Percentiles rank a stretch among this genome's conserved stretches.
phyloP scores from a whole-genome alignment of 1,140 invertebrate genomes.

The Drosophila subobscura region DNA sequence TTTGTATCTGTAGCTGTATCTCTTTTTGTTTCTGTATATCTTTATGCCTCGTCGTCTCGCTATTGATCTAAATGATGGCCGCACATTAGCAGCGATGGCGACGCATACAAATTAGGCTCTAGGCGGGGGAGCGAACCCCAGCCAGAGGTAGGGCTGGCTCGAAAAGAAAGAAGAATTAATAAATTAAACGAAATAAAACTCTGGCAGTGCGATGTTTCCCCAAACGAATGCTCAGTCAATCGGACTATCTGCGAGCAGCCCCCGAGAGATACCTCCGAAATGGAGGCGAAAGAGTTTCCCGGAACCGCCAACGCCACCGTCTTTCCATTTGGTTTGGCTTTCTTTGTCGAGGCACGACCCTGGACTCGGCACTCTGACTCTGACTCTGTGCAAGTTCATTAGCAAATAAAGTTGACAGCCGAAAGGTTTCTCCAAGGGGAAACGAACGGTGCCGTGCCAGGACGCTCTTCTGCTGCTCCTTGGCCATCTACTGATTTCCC shows the following conservation, averaged over 20 bases:
- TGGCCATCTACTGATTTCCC: conserved; percentile 65
- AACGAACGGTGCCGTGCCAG: conserved; percentile 22
- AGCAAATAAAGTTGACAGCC: conserved; percentile 79
- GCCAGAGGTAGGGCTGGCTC: conserved; percentile 2
- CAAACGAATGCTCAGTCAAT: not conserved
- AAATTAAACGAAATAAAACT: conserved; percentile 73
- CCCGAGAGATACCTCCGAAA: not conserved
- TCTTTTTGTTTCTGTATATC: conserved; percentile 24
- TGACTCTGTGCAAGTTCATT: conserved; percentile 66
- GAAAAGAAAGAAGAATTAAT: conserved; percentile 64
- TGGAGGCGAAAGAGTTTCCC: conserved; percentile 14
- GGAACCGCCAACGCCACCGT: conserved; percentile 1
- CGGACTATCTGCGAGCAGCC: not conserved
- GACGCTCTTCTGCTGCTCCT: no score
- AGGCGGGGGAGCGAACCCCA: no score
- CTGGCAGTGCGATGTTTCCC: conserved; percentile 30
- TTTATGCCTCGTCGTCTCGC: conserved; percentile 29
- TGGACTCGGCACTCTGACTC: not conserved
- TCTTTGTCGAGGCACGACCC: conserved; percentile 8
- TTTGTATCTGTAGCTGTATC: conserved; percentile 31
- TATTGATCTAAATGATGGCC: conserved; percentile 80
- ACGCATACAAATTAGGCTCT: conserved; percentile 73
- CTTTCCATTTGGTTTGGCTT: conserved; percentile 6
- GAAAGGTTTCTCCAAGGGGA: conserved; percentile 40
- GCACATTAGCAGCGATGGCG: conserved; percentile 72